Evolutionary conservation across 2,797 vertebrate species (phyloP).

Genomic region (Sebastes itinus): DNA sequence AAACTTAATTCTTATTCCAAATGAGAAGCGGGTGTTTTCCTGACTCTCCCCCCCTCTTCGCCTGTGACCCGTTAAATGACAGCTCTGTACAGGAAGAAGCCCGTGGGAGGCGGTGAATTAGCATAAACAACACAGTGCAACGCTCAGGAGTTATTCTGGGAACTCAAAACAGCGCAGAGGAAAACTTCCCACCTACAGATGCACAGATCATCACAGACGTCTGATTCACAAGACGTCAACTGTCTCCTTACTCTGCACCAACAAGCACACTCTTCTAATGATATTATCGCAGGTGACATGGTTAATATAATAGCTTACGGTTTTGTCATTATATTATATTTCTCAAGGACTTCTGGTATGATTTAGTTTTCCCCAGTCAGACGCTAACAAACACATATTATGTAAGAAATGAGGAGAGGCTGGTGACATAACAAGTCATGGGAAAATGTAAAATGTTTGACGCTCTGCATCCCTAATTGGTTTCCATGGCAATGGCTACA

Average conservation of each 20-base stretch:
- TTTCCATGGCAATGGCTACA: conserved; percentile 50
- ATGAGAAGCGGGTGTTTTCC: conserved; percentile 42
- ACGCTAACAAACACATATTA: conserved; percentile 26
- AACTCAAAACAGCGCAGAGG: conserved; percentile 31
- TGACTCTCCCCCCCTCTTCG: neutral
- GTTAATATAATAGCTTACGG: conserved; percentile 1
- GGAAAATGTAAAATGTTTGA: conserved; percentile 48
- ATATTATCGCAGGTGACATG: neutral
- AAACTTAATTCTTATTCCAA: conserved; percentile 53
- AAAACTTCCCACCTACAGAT: conserved; percentile 61
- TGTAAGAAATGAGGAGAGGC: conserved; percentile 38
- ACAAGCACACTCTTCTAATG: neutral
- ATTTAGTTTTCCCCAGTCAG: conserved; percentile 1
- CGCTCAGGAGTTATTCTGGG: conserved; percentile 61
- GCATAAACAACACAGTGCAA: conserved; percentile 48
- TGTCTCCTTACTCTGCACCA: conserved; percentile 9
- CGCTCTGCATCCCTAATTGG: conserved; percentile 31
- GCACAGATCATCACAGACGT: conserved; percentile 44
- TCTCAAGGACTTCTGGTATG: neutral
- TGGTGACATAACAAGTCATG: conserved; percentile 52
- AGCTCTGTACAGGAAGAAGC: conserved; percentile 54
- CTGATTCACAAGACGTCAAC: conserved; percentile 39
- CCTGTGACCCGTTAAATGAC: conserved; percentile 56
- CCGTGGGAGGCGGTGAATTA: conserved; percentile 58
- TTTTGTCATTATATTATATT: neutral